phyloP scores from a whole-genome alignment of 2,113 vertebrate genomes.

The Forbesichthys papilliferus region DNA sequence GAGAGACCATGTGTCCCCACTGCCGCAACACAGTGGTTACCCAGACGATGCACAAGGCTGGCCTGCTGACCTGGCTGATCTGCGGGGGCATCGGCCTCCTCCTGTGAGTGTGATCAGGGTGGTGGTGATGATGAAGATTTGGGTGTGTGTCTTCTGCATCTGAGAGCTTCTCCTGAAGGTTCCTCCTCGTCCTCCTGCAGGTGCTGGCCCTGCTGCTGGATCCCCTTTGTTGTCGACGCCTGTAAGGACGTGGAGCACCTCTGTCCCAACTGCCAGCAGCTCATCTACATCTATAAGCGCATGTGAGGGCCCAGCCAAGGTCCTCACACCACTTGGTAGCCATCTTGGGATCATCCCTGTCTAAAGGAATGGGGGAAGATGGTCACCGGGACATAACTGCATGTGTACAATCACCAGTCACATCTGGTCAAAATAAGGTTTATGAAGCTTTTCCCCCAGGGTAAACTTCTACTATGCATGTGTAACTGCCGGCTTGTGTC shows the following conservation, averaged over 20 bases:
- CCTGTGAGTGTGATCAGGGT: slow-evolving; percentile 17
- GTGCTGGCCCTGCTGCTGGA: slow-evolving; percentile 83
- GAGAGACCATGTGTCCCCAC: slow-evolving; percentile 19
- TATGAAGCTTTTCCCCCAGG: too few relatives aligned
- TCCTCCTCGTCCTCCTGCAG: not conserved
- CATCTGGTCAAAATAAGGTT: too few relatives aligned
- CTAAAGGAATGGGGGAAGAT: too few relatives aligned
- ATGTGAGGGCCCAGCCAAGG: slow-evolving; percentile 3
- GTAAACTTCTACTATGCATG: too few relatives aligned
- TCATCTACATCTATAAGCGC: slow-evolving; percentile 81
- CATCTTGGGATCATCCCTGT: too few relatives aligned
- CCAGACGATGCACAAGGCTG: not conserved
- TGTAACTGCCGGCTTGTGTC: too few relatives aligned
- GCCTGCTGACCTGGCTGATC: slow-evolving; percentile 40
- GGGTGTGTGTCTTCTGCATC: too few relatives aligned
- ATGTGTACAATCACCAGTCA: too few relatives aligned
- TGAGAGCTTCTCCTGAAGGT: not conserved
- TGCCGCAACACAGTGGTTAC: slow-evolving; percentile 37
- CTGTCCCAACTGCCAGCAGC: slow-evolving; percentile 79
- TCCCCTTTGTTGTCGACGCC: slow-evolving; percentile 87
- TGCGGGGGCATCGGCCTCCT: slow-evolving; percentile 15
- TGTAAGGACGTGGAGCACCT: slow-evolving; percentile 87
- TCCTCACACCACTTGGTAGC: too few relatives aligned
- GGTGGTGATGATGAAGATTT: too few relatives aligned
- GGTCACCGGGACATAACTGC: too few relatives aligned